These are phyloP conservation scores for Crotalus viridis DNA, from an alignment of 2,113 vertebrate species.

Conservation along the genomic window DNA sequence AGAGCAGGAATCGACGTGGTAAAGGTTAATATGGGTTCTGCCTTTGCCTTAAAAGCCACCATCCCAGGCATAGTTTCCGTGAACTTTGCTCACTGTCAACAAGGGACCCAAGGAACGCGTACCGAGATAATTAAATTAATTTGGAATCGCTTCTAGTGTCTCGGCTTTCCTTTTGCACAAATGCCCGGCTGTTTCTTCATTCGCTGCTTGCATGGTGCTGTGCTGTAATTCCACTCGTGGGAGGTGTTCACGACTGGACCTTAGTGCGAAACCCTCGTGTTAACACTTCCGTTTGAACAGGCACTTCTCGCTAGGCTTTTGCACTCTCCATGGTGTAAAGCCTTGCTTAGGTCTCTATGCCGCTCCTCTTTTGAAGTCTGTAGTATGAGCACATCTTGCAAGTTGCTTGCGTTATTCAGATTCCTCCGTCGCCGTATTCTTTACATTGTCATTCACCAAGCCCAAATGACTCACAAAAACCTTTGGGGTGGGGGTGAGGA, in stretches of 20 bases:
- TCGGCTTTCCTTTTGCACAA: constrained; percentile 67
- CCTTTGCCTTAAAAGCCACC: constrained; percentile 69
- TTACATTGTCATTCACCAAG: constrained; percentile 67
- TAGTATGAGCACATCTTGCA: constrained; percentile 65
- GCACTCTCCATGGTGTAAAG: constrained; percentile 55
- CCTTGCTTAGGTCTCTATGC: constrained; percentile 52
- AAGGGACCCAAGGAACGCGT: constrained; percentile 61
- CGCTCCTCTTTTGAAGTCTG: constrained; percentile 64
- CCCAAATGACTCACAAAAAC: constrained; percentile 61
- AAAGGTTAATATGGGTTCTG: constrained; percentile 68
- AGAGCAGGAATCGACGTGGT: constrained; percentile 67
- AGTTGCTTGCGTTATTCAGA: constrained; percentile 63
- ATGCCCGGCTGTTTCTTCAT: constrained; percentile 69
- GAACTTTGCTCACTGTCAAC: constrained; percentile 68
- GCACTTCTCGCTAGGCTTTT: constrained; percentile 52
- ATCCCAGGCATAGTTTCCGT: constrained; percentile 61
- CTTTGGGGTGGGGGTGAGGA: constrained; percentile 66
- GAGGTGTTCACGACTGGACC: constrained; percentile 71
- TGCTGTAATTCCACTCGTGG: constrained; percentile 66
- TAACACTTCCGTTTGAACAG: constrained; percentile 61
- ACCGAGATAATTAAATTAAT: constrained; percentile 52
- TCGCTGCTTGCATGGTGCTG: constrained; percentile 64
- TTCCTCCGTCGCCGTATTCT: constrained; percentile 64
- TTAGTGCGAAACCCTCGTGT: constrained; percentile 60
- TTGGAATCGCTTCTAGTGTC: constrained; percentile 68